Conservation (phyloP, 2,888 invertebrate species). For the Ophonus ardosiacus region DNA sequence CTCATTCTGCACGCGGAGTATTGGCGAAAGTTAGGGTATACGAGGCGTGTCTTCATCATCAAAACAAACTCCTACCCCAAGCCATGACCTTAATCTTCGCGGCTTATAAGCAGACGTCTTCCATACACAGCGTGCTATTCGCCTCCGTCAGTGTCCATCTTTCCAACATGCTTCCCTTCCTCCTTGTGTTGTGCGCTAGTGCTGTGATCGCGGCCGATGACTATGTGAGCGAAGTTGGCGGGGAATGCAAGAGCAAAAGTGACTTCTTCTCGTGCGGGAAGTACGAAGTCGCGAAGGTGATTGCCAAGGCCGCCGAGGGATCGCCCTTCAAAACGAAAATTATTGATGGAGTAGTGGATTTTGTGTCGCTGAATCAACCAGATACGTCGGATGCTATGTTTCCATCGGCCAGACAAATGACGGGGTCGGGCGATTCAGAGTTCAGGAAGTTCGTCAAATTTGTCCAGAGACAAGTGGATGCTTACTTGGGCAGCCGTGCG, state of each 20-base stretch:
- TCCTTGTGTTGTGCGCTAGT: constrained; percentile 55
- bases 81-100: constrained; percentile 45
- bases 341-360: constrained; percentile 53
- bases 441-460: constrained; percentile 60
- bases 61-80: constrained; percentile 60
- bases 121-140: constrained; percentile 14
- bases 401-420: constrained; percentile 41
- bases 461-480: constrained; percentile 57
- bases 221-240: constrained; percentile 52
- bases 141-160: constrained; percentile 12
- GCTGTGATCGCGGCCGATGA: constrained; percentile 55
- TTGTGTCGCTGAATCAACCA: constrained; percentile 55
- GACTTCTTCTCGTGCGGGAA: constrained; percentile 58
- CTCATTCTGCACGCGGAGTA: neutral
- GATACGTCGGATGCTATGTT: constrained; percentile 30
- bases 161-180: constrained; percentile 15
- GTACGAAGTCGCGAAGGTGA: constrained; percentile 41
- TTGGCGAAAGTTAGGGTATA: constrained; percentile 19
- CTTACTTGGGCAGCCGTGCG: constrained; percentile 56
- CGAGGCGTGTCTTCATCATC: constrained; percentile 57
- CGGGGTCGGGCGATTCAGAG: constrained; percentile 38
- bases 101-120: constrained; percentile 43
- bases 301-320: constrained; percentile 17
- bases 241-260: constrained; percentile 49
- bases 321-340: neutral